Conservation (phyloP, 1,140 invertebrate species). For the Trypoxylus dichotomus region DNA sequence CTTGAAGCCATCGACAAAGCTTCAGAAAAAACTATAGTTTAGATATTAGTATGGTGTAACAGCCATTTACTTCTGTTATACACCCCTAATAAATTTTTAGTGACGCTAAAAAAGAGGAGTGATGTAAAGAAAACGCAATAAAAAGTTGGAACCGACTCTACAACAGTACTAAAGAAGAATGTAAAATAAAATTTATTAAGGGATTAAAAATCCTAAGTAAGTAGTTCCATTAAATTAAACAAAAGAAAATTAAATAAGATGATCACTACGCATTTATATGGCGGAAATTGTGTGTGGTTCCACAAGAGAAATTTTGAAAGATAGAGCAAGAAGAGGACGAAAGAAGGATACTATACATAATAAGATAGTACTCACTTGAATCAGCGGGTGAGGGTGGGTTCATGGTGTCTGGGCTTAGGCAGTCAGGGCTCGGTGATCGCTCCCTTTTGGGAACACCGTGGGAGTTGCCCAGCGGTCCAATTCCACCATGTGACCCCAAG, state of each 20-base stretch:
- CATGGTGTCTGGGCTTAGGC: constrained; percentile 81
- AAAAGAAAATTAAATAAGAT: neutral
- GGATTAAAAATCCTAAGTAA: constrained; percentile 1
- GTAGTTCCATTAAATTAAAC: neutral
- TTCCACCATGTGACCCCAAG: constrained; percentile 59
- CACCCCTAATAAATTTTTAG: constrained; percentile 29
- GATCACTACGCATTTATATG: neutral
- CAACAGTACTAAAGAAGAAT: neutral
- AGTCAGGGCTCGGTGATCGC: constrained; percentile 79
- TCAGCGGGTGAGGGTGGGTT: constrained; percentile 84
- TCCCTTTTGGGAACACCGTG: constrained; percentile 71
- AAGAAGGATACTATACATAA: neutral
- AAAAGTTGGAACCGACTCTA: constrained; percentile 6
- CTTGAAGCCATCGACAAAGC: constrained; percentile 86
- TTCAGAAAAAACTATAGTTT: constrained; percentile 58
- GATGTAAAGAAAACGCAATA: neutral
- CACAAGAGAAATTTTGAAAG: neutral
- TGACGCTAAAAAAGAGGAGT: neutral
- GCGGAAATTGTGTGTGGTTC: neutral
- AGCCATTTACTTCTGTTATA: constrained; percentile 1
- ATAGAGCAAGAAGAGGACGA: neutral
- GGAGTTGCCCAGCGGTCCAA: constrained; percentile 58
- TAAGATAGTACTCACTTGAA: constrained; percentile 67
- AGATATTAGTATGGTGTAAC: constrained; percentile 52
- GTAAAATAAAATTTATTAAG: constrained; percentile 30